These are phyloP conservation scores for Acanthiza pusilla DNA, from an alignment of 2,797 vertebrate genomes.

Conservation along the genomic window DNA sequence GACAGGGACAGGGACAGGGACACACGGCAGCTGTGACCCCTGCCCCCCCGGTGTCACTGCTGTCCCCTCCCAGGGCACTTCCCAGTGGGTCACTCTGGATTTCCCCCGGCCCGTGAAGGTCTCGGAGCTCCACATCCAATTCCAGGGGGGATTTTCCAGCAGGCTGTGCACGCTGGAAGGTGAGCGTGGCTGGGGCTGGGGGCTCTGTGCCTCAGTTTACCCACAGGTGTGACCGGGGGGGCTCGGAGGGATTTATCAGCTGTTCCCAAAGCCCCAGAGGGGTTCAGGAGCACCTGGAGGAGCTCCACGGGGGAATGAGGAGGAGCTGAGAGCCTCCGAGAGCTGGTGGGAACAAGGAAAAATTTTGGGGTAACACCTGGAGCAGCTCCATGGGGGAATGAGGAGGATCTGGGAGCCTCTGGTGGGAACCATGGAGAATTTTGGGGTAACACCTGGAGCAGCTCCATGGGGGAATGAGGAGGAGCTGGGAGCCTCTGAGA, in stretches of 20 bases:
- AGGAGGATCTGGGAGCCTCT: too few species aligned
- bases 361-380: too few species aligned
- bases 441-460: too few species aligned
- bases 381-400: accelerated
- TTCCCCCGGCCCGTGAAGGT: constrained; percentile 82
- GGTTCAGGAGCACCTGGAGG: background rate
- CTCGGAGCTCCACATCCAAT: constrained; percentile 85
- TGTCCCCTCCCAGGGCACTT: constrained; percentile 79
- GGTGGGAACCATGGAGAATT: too few species aligned
- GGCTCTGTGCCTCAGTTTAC: background rate
- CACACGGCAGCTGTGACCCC: background rate
- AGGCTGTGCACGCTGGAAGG: constrained; percentile 85
- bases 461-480: background rate
- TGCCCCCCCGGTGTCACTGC: background rate
- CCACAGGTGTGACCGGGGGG: accelerated
- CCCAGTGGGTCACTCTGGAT: constrained; percentile 88
- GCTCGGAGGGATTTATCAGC: accelerated
- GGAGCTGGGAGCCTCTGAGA: too few species aligned
- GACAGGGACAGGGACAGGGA: too few species aligned
- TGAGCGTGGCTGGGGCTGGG: background rate
- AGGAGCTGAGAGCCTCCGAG: too few species aligned
- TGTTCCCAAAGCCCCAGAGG: accelerated
- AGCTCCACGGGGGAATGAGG: accelerated
- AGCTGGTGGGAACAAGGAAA: too few species aligned
- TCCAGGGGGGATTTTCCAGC: constrained; percentile 95